phyloP scores from a whole-genome alignment of 1,140 invertebrate species.

The Oreohelix idahoensis region DNA sequence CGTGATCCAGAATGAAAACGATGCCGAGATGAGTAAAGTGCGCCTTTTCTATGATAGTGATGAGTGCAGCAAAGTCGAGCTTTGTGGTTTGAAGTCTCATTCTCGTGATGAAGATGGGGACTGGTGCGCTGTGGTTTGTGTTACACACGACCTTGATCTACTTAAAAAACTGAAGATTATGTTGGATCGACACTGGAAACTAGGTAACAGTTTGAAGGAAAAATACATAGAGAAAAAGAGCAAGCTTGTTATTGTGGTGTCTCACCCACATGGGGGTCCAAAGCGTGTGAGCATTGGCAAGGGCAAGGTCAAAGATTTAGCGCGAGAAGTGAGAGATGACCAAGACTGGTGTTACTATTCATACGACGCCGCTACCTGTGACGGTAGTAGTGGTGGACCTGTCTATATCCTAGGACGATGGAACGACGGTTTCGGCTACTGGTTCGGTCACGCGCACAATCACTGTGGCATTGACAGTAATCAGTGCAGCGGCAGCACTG shows the following conservation, averaged over 20 bases:
- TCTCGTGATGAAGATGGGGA: not conserved
- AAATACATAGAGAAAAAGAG: not conserved
- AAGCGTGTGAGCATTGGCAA: not conserved
- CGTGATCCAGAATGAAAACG: not conserved
- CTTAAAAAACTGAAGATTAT: not conserved
- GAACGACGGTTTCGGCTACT: not conserved
- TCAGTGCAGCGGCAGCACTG: not conserved
- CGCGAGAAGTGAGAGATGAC: not conserved
- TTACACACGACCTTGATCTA: not conserved
- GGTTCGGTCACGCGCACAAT: constrained; percentile 19
- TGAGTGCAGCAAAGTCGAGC: not conserved
- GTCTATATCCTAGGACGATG: not conserved
- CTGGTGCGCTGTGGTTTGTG: constrained; percentile 10
- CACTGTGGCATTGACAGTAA: not conserved
- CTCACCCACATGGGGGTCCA: constrained; percentile 7
- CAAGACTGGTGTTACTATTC: constrained; percentile 5
- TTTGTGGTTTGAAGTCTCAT: not conserved
- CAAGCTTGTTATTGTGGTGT: not conserved
- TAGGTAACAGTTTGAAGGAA: not conserved
- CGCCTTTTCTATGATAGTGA: not conserved
- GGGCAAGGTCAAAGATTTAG: too few relatives aligned
- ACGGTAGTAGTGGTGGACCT: not conserved
- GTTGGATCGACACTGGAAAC: not conserved
- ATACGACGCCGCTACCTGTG: not conserved
- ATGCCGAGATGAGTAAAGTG: not conserved